Evolutionary conservation across 2,797 vertebrate species (phyloP), one percentile per base, ranked within the genome.

Genomic region (Sylvia borin): DNA sequence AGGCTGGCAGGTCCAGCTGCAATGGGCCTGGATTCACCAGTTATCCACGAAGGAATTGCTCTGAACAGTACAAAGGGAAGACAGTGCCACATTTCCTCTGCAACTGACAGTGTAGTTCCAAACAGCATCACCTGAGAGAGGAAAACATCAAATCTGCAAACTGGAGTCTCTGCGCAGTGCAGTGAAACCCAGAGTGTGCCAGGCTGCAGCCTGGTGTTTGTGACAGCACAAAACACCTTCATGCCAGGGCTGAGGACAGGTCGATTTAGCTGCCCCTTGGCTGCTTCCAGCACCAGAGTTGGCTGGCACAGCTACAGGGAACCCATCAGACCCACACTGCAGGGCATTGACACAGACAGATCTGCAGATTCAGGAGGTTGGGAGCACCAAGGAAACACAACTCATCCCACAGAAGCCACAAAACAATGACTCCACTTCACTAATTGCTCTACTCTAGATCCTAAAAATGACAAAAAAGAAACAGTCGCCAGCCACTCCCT

Each of bases 341-440:
- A 16, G 36, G 48, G 26, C 54, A 67, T 0, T 1, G 1, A 26
- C 71, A 25, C 5, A 1, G 10, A n/a, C 21, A 19, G 18, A 57
- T 5, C 42, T 4, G 14, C 0, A 0, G 5, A 19, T 57, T 27
- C 5, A 2, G 57, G 47, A 54, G 74, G 32, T 0, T 73, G 74
- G 6, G 47, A 24, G 32, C 43, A 36, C 34, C 0, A 0, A 70
- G 48, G 65, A 75, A 18, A 18, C 31, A 2, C 31, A 13, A 13
- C 14, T 85, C 4, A 0, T 38, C 40, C 81, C 47, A 40, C 68
- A 29, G 47, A 83, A 24, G 12, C 21, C 53, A 20, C 7, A 29
- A n/a, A 93, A 71, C 75, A 53, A 27, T 17, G 9, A 92, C 51
- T 76, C 55, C 71, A 86, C 55, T 89, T 87, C 9, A 65, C 60